Conservation (phyloP, 2,113 vertebrate species). For the Microtus ochrogaster region DNA sequence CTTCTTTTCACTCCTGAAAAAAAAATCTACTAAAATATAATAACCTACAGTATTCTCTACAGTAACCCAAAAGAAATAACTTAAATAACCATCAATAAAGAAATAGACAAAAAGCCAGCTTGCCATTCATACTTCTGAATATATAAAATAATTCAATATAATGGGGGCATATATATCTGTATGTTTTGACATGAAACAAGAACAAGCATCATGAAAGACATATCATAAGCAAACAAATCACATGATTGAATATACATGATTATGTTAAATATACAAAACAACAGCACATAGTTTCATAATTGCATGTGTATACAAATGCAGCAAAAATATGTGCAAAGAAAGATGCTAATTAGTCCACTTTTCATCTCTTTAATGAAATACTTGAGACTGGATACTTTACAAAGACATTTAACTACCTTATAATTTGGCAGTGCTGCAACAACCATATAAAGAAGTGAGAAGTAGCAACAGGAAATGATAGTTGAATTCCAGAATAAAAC, state of each 20-base stretch:
- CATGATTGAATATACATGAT: background rate
- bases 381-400: background rate
- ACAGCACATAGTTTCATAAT: background rate
- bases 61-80: background rate
- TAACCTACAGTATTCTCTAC: background rate
- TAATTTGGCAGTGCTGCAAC: background rate
- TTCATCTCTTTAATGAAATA: background rate
- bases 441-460: background rate
- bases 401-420: background rate
- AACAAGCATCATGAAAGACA: background rate
- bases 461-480: background rate
- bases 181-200: conserved; percentile 7
- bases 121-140: background rate
- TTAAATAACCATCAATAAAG: background rate
- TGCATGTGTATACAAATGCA: background rate
- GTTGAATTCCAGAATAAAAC: background rate
- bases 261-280: background rate
- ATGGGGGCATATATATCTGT: background rate
- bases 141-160: background rate
- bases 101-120: conserved; percentile 8
- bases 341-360: background rate
- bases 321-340: background rate
- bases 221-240: conserved; percentile 26
- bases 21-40: background rate
- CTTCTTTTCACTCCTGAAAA: background rate